Evolutionary conservation across 1,140 invertebrate genomes (phyloP).

Genomic region (Brachionus rotundiformis): DNA sequence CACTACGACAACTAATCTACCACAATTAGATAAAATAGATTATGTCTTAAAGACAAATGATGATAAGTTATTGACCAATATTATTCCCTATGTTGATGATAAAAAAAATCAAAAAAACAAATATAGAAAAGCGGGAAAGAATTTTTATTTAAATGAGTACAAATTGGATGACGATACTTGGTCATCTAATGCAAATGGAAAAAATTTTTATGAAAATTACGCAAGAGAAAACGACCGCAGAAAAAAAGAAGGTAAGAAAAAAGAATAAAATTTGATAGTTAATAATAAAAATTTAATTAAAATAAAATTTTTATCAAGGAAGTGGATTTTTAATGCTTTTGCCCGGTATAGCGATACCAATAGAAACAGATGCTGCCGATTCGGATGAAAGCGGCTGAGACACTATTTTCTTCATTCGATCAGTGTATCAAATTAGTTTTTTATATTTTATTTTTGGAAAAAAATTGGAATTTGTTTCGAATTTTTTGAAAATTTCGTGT

Average conservation of each 20-base stretch:
- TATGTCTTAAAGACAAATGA: constrained; percentile 36
- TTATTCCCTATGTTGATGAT: constrained; percentile 1
- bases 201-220: constrained; percentile 47
- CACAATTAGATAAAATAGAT: constrained; percentile 44
- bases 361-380: constrained; percentile 47
- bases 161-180: constrained; percentile 21
- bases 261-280: too few species aligned
- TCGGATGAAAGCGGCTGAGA: constrained; percentile 28
- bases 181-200: not conserved
- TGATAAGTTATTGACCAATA: constrained; percentile 40
- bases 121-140: not conserved
- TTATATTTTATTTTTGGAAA: not conserved
- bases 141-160: constrained; percentile 10
- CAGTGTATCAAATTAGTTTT: not conserved
- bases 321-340: constrained; percentile 49
- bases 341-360: constrained; percentile 45
- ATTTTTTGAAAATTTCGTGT: not conserved
- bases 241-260: constrained; percentile 52
- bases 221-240: constrained; percentile 38
- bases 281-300: too few species aligned
- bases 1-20: not conserved
- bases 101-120: not conserved
- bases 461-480: not conserved
- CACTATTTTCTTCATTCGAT: not conserved
- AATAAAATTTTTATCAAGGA: constrained; percentile 11